Base-by-base conservation (phyloP, 2,888 invertebrate species). In the Pollenia amentaria region DNA sequence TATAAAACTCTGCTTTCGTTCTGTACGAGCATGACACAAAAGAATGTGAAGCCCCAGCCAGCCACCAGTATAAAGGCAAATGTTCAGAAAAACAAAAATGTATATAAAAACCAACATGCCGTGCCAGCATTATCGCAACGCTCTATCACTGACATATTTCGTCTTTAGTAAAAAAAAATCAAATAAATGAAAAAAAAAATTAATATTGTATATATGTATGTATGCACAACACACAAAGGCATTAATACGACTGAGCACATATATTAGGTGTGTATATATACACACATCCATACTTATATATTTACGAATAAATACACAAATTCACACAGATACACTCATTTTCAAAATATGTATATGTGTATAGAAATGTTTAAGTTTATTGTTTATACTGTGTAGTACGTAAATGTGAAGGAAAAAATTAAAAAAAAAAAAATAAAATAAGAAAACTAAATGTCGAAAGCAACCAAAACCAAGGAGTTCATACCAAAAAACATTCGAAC, bases 241-340 rank as follows among this genome's bases (percentile, higher is more conserved):
- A 91, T 89, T 90, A 91, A 89, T 90, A 89, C 90, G 89, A 91
- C 91, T 91, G 90, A 90, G 90, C 89, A 46, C 67, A 55, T 51
- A 79, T 40, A 55, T 16, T n/a, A n/a, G n/a, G n/a, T n/a, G n/a
- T n/a, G n/a, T n/a, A n/a, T n/a, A n/a, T n/a, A n/a, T n/a, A n/a
- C n/a, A n/a, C 42, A 21, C n/a, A 70, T 88, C 38, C 48, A 44
- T 51, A n/a, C 21, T 21, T 42, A 42, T 2, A 16, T 55, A 29
- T 44, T 29, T 29, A 46, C 18, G 18, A 51, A 38, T 38, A 75
- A 44, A 21, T 21, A 65, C 64, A 64, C 40, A 76, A 76, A 64
- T 21, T 64, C 53, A 64, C 80, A 80, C 72, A 80, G 72, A 80
- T 80, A 29, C 29, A 80, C 72, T 64, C 53, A 73, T 73, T 64